A percentile compares a stretch with the other conserved stretches of the same genome.
Conservation (phyloP, 92 coral and sea anemone genomes). For the Heliopora coerulea region DNA sequence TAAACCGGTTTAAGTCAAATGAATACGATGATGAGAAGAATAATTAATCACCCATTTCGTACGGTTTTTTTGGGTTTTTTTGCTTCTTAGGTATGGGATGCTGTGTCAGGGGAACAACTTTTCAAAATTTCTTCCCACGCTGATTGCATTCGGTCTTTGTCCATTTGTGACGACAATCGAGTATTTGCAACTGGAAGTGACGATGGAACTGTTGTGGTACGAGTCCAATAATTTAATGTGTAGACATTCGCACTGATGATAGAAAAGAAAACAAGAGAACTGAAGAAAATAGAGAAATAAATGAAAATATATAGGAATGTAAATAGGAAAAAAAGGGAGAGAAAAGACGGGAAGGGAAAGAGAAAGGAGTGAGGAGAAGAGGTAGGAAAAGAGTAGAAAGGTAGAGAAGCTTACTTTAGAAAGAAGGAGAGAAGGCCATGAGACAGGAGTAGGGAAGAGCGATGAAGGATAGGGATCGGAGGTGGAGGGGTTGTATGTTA, state of each 20-base stretch:
- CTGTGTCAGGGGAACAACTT: conserved; percentile 58
- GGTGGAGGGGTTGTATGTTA: too few species aligned
- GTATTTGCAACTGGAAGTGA: conserved; percentile 91
- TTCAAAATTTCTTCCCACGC: conserved; percentile 79
- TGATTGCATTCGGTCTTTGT: conserved; percentile 85
- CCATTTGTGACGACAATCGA: conserved; percentile 67
- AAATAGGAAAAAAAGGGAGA: background rate
- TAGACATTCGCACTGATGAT: background rate
- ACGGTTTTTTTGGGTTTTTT: background rate
- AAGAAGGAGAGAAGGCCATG: too few species aligned
- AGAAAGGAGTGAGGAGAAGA: background rate
- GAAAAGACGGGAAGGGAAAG: background rate
- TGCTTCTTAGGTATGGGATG: conserved; percentile 84
- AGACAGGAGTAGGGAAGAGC: too few species aligned
- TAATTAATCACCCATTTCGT: too few species aligned
- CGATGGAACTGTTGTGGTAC: conserved; percentile 83
- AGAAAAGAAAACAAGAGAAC: background rate
- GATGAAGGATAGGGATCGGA: too few species aligned
- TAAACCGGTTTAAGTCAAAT: too few species aligned
- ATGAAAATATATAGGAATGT: background rate
- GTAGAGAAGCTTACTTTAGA: too few species aligned
- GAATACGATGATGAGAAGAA: too few species aligned
- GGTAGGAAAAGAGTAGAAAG: too few species aligned
- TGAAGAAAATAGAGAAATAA: too few species aligned
- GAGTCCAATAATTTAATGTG: background rate